Percentiles rank a stretch among this genome's conserved stretches.
phyloP scores from a whole-genome alignment of 2,888 invertebrate species.

The Choreutis nemorana region DNA sequence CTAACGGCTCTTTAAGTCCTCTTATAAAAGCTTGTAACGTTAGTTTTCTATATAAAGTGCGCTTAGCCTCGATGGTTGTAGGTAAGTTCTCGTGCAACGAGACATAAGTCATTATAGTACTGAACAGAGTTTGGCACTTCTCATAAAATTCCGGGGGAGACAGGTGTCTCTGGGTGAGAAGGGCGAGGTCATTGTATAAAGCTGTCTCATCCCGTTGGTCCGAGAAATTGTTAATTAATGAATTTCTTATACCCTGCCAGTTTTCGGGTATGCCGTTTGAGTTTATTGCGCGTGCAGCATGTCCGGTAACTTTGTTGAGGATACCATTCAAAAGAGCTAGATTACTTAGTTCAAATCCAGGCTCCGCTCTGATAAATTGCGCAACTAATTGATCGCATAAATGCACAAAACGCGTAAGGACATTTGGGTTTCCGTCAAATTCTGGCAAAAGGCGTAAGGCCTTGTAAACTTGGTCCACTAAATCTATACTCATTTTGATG shows the following conservation, averaged over 20 bases:
- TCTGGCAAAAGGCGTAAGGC: conserved; percentile 10
- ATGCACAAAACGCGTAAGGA: conserved; percentile 9
- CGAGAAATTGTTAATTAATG: conserved; percentile 10
- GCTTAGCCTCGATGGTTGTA: conserved; percentile 3
- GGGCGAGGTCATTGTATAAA: conserved; percentile 2
- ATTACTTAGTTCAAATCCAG: conserved; percentile 3
- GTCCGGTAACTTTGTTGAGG: conserved; percentile 8
- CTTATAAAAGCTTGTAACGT: conserved; percentile 1
- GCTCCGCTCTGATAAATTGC: conserved; percentile 1
- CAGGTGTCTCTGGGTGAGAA: conserved; percentile 6
- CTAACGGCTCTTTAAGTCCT: neutral
- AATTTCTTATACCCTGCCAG: conserved; percentile 4
- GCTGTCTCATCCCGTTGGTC: conserved; percentile 5
- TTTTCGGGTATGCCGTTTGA: conserved; percentile 5
- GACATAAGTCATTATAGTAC: conserved; percentile 5
- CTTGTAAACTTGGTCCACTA: conserved; percentile 7
- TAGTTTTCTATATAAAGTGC: conserved; percentile 3
- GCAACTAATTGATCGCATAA: conserved; percentile 10
- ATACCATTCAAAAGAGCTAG: conserved; percentile 9
- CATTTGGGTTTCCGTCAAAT: conserved; percentile 11
- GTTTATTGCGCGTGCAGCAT: conserved; percentile 11
- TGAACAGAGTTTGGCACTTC: neutral
- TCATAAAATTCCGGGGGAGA: conserved; percentile 9
- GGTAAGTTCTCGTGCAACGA: too few species aligned
- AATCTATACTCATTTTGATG: neutral